phyloP scores from a whole-genome alignment of 2,797 vertebrate species.

The Clarias laeviceps region DNA sequence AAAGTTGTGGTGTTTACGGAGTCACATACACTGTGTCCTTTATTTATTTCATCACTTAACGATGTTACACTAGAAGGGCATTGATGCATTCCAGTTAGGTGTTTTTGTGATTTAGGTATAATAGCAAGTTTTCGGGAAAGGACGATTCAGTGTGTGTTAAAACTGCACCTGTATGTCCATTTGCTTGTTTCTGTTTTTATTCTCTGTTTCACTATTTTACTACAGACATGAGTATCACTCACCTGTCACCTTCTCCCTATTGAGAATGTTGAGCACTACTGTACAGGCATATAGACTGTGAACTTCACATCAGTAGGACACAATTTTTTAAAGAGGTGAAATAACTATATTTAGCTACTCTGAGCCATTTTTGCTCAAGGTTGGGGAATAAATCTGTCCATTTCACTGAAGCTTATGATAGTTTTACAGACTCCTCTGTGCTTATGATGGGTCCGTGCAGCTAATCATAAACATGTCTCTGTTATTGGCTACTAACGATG shows the following conservation, averaged over 20 bases:
- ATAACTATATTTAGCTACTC: conserved; percentile 76
- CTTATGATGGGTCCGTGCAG: conserved; percentile 75
- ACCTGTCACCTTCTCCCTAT: conserved; percentile 65
- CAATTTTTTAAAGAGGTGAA: conserved; percentile 62
- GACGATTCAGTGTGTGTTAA: conserved; percentile 53
- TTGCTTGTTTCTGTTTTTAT: conserved; percentile 61
- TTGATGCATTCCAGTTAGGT: conserved; percentile 99
- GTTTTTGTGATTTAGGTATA: conserved; percentile 99
- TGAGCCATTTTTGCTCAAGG: conserved; percentile 71
- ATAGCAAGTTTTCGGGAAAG: conserved; percentile 91
- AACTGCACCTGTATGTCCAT: conserved; percentile 94
- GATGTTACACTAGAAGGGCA: conserved; percentile 86
- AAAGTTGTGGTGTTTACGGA: conserved; percentile 91
- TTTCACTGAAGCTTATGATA: conserved; percentile 81
- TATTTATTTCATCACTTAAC: conserved; percentile 36
- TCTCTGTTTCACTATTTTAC: neutral
- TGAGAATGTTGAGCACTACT: conserved; percentile 52
- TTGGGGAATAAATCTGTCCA: conserved; percentile 81
- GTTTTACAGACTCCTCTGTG: conserved; percentile 82
- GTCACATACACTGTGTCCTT: conserved; percentile 73
- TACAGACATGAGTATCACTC: conserved; percentile 75
- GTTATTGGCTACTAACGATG: conserved; percentile 77
- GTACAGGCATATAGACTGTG: neutral
- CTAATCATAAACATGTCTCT: conserved; percentile 77
- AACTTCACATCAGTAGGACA: conserved; percentile 27